A percentile compares a stretch with the other conserved stretches of the same genome.
These are phyloP conservation scores for Agraylea sexmaculata DNA, from an alignment of 1,140 invertebrate genomes.

Conservation along the genomic window DNA sequence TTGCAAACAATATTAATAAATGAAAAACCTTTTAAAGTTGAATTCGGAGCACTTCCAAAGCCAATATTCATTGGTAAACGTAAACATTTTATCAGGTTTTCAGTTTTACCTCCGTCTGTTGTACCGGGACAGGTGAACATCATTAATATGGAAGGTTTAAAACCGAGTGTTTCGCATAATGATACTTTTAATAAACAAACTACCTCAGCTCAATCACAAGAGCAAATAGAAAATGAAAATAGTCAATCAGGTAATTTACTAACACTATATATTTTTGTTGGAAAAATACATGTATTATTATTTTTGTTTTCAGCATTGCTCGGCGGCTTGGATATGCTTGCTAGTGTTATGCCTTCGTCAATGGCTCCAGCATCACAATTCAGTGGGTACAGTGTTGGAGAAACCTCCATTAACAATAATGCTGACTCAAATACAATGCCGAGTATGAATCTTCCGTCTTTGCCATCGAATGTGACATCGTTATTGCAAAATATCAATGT, in stretches of 20 bases:
- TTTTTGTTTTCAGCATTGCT: conserved; percentile 17
- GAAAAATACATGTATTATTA: conserved; percentile 13
- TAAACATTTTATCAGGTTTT: conserved; percentile 67
- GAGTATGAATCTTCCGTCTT: conserved; percentile 7
- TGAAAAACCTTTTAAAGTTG: conserved; percentile 66
- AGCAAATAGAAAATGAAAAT: too few relatives aligned
- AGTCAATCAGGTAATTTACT: neutral
- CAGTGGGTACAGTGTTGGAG: conserved; percentile 37
- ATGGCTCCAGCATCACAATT: conserved; percentile 44
- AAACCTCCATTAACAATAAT: conserved; percentile 22
- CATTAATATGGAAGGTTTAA: conserved; percentile 49
- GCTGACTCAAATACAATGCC: neutral
- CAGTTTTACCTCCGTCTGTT: conserved; percentile 64
- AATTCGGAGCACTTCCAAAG: conserved; percentile 87
- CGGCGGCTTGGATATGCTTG: conserved; percentile 46
- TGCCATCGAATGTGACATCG: conserved; percentile 17
- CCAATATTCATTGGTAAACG: conserved; percentile 68
- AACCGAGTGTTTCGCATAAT: conserved; percentile 3
- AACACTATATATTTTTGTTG: conserved; percentile 2
- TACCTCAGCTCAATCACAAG: neutral
- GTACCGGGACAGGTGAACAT: conserved; percentile 56
- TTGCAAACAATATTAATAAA: conserved; percentile 70
- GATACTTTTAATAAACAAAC: neutral
- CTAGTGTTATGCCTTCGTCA: conserved; percentile 49
- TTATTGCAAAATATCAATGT: conserved; percentile 51